Evolutionary conservation across 2,797 vertebrate species (phyloP).

Genomic region (Dermochelys coriacea): DNA sequence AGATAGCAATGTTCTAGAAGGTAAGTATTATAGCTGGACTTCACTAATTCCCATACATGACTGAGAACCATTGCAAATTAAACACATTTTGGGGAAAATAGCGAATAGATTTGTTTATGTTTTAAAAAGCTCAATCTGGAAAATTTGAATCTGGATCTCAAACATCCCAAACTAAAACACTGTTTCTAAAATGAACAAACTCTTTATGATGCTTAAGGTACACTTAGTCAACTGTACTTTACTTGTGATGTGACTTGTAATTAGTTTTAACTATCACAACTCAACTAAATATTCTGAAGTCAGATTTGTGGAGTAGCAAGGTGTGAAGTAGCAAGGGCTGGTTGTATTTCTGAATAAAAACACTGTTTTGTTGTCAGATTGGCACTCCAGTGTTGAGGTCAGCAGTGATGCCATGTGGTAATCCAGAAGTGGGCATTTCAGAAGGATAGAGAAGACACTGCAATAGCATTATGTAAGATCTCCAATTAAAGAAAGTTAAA

Average conservation of each 20-base stretch:
- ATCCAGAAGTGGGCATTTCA: background rate
- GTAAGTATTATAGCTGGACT: background rate
- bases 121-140: background rate
- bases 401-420: accelerated
- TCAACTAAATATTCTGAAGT: background rate
- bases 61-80: background rate
- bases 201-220: background rate
- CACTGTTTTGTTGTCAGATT: background rate
- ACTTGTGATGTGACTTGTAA: background rate
- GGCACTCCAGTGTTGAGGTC: background rate
- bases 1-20: background rate
- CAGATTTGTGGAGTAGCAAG: background rate
- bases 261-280: background rate
- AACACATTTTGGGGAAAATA: background rate
- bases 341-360: background rate
- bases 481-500: background rate
- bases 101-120: background rate
- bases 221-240: background rate
- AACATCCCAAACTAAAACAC: background rate
- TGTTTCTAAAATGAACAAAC: background rate
- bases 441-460: background rate
- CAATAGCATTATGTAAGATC: background rate
- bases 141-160: background rate
- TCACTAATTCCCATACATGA: slow-evolving; percentile 12
- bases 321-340: background rate